Evolutionary conservation across 1,140 invertebrate genomes (phyloP), one percentile per base, ranked within the genome.

Genomic region (Drosophila athabasca): DNA sequence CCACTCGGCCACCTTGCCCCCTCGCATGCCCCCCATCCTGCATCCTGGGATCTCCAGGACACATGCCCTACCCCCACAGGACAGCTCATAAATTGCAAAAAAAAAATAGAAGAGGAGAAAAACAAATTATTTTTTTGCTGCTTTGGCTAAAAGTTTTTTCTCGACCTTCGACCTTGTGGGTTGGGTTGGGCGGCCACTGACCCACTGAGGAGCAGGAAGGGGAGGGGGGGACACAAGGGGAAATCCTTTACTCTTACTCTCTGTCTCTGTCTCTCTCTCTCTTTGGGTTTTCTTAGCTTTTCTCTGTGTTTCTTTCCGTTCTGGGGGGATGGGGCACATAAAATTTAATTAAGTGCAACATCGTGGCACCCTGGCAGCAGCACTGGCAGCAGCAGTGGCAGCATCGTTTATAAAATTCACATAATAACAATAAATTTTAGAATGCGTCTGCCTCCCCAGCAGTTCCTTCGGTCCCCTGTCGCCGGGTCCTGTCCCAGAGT

Each of bases 291-390:
- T 15, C 46, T 39, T 22, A 2, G 35, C 35, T 13, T 50, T 50
- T 54, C 11, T 43, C 13, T 43, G 44, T 55, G 26, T 15, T 50
- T 41, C 29, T 48, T 55, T 44, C 46, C 65, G 62, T 50, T 48
- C 1, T 54, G 60, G 46, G 62, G 41, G 70, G 62, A 57, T 60
- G 66, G 46, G 69, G 64, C 71, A 84, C 85, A 89, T 89, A 89
- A 89, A 89, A 89, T 89, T 89, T 89, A 89, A 89, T 89, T 89
- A 89, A 89, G 81, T 90, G 85, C 84, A 89, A 68, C 84, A 89
- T 87, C 35, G 35, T 11, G 35, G 11, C 35, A 39, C 35, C 35
- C 35, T 13, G 35, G 35, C 78, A 39, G n/a, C 48, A 48, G n/a
- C 39, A 24, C 19, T 45, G 65, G 26, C 52, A 59, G 71, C 76